Base-by-base conservation (phyloP, 2,888 invertebrate species). In the Drosophila tripunctata region DNA sequence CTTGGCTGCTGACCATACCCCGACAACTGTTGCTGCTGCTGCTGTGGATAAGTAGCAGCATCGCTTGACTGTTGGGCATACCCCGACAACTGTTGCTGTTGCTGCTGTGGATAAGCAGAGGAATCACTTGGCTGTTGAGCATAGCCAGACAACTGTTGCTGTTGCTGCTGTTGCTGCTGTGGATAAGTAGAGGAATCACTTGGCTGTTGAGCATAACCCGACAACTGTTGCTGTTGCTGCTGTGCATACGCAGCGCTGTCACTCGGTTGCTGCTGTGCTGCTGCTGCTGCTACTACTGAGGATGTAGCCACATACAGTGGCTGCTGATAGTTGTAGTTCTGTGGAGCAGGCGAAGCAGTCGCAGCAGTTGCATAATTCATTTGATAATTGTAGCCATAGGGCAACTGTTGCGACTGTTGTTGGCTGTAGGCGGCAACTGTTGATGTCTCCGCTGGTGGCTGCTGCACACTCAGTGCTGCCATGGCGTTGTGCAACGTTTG, bases 291-390 rank as follows among this genome's bases (percentile, higher is more conserved):
- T n/a, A n/a, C n/a, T n/a, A n/a, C n/a, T n/a, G 63, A 40, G 1
- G 50, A 67, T 4, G 89, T 89, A 22, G 89, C 84, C 52, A 89
- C 87, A 74, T 88, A 89, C 14, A 89, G 68, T 2, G 71, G 77
- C 35, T 75, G 82, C 66, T 76, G 83, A 35, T 73, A 63, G 68
- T 56, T 68, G 21, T 58, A 84, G 24, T 36, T 57, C 40, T 62
- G 63, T 0, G 60, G 21, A 4, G 51, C 62, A n/a, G 43, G 14
- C 0, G 66, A 67, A 2, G 67, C 44, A 8, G 68, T 8, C 0
- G 63, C 63, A 7, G 68, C 30, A 10, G 64, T n/a, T 22, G 57
- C 41, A 54, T 60, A 68, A 2, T 47, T 40, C 27, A 52, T 4
- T 0, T 63, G 45, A 56, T 68, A 78, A 8, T 62, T 74, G 15